phyloP scores from a whole-genome alignment of 2,888 invertebrate species.

The Linyphia triangularis region DNA sequence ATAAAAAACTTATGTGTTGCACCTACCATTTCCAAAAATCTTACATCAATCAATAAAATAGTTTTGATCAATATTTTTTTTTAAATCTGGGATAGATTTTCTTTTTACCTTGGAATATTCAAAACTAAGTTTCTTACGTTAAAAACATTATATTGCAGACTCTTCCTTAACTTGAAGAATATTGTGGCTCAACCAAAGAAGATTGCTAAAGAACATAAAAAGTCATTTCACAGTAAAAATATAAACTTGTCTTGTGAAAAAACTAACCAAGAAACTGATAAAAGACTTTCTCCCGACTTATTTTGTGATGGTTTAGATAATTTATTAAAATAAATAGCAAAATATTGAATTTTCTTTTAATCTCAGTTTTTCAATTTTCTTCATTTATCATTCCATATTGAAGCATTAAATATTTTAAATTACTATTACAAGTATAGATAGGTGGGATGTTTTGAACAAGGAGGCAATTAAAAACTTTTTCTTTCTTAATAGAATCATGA shows the following conservation, averaged over 20 bases:
- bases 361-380: too few species aligned
- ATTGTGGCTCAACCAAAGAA: not conserved
- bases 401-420: too few species aligned
- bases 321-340: constrained; percentile 10
- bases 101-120: not conserved
- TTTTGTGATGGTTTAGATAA: constrained; percentile 42
- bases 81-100: not conserved
- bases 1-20: too few species aligned
- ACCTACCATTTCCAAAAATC: too few species aligned
- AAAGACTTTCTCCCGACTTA: not conserved
- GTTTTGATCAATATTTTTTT: too few species aligned
- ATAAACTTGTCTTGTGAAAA: constrained; percentile 9
- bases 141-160: not conserved
- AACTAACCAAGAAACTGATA: not conserved
- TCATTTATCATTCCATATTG: too few species aligned
- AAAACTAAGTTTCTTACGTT: not conserved
- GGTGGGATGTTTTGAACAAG: too few species aligned
- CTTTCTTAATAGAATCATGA: too few species aligned
- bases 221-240: not conserved
- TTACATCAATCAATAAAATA: too few species aligned
- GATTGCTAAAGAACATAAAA: not conserved
- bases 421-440: too few species aligned
- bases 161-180: not conserved
- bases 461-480: too few species aligned
- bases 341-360: too few species aligned